Base-by-base conservation (phyloP, 2,797 vertebrate species). In the Pithecia hirsuta region DNA sequence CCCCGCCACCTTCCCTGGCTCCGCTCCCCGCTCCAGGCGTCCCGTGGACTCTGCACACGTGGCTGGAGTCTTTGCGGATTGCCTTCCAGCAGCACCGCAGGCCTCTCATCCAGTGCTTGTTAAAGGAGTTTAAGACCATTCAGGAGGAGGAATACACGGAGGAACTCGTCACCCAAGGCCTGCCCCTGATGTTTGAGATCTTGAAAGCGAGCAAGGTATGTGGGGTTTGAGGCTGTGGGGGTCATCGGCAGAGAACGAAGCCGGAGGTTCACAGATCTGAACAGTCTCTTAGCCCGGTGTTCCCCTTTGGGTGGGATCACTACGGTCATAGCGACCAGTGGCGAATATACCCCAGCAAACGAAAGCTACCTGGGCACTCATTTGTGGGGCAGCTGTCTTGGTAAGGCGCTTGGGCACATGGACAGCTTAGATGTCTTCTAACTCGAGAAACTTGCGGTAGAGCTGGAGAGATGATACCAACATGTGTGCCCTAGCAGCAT, bases 171-270 rank as follows among this genome's bases (percentile, higher is more conserved):
- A 99, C 99, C 1, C 99, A 99, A 22, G 99, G 99, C 41, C 98
- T 99, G 97, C 99, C 99, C 46, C 99, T 99, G 92, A 99, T 99
- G 99, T 99, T 99, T 97, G 99, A 99, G 98, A 99, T 99, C 98
- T 98, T 99, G 98, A 99, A 99, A 97, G 99, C 99, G 96, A 99
- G 99, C 99, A 99, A 99, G 99, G 99, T 99, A 98, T 20, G 97
- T 87, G 86, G 61, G 39, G 44, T 3, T 14, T 0, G 4, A 64
- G 0, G 14, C 76, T 2, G 0, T 11, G 5, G 48, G 24, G 26
- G 41, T n/a, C 2, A 0, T 33, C 0, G 0, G 82, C 78, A 36
- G 76, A 89, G 92, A 88, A 7, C 24, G 1, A 39, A 61, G 33
- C 17, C 1, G 1, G 72, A 44, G 88, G 22, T 28, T 5, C 67